Evolutionary conservation across 2,797 vertebrate genomes (phyloP), one percentile per base, ranked within the genome.

Genomic region (Megaceryle alcyon): DNA sequence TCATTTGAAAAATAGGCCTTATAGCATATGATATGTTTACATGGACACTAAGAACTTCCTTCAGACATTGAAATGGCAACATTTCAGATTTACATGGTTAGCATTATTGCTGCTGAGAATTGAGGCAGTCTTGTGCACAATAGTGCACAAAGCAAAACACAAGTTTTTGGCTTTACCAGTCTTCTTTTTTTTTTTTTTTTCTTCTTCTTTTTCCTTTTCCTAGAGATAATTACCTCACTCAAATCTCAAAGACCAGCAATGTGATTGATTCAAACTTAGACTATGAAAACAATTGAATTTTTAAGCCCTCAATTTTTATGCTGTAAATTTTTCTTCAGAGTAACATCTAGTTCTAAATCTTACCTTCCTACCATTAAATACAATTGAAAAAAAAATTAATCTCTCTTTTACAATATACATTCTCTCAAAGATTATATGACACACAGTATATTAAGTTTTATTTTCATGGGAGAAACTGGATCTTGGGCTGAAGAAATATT

Each of bases 11-110:
- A 94, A 54, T 9, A 1, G 0, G 43, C 88, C 70, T 63, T 56
- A 57, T 49, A 94, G 88, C 82, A 44, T 73, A 90, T 2, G 39
- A 88, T 89, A 51, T 77, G 82, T 92, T 90, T 95, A 91, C 81
- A 66, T 3, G 53, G 57, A 80, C 86, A 64, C 51, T 53, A 87
- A 82, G 70, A 87, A 64, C 77, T 83, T 79, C 78, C 84, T 85
- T 66, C 75, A 83, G 78, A 85, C 91, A 96, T 0, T 26, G 73
- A 75, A 90, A 66, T 3, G n/a, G 76, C 57, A 94, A 39, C 43
- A 49, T 92, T 89, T 92, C 86, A 88, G 72, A 46, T 90, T 79
- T 82, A 56, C 51, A 49, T 3, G 49, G 51, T 5, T 61, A 84
- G 56, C 43, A 63, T 35, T 68, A 56, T 14, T 65, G 75, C 72